Conservation (phyloP, 2,797 vertebrate genomes). For the Orestias chungarensis region DNA sequence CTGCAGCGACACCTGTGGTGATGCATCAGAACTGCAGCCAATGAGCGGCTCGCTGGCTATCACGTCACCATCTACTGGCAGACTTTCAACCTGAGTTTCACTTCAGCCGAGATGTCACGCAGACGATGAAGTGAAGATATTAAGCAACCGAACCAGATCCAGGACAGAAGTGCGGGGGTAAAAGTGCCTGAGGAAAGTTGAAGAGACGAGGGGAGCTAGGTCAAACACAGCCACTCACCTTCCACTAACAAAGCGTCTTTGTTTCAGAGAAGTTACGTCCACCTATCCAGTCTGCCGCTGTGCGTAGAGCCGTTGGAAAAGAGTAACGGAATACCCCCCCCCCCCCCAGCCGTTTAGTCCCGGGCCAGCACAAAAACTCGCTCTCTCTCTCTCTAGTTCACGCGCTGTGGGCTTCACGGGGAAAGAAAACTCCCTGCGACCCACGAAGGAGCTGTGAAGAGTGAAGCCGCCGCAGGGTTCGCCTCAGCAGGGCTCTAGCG, state of each 20-base stretch:
- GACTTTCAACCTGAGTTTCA: not conserved
- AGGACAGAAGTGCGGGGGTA: too few relatives aligned
- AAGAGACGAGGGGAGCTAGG: not conserved
- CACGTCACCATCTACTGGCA: too few relatives aligned
- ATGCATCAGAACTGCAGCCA: not conserved
- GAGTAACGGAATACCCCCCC: slow-evolving; percentile 36
- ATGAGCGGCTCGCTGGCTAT: too few relatives aligned
- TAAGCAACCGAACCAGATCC: too few relatives aligned
- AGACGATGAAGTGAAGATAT: too few relatives aligned
- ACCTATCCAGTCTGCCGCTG: not conserved
- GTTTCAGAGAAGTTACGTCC: not conserved
- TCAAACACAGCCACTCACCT: slow-evolving; percentile 1
- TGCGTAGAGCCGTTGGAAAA: not conserved
- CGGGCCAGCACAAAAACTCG: slow-evolving; percentile 6
- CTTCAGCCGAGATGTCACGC: not conserved
- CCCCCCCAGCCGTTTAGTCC: slow-evolving; percentile 43
- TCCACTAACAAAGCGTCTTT: not conserved
- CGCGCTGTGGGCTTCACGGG: not conserved
- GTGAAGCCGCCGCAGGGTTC: not conserved
- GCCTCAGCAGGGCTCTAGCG: slow-evolving; percentile 8
- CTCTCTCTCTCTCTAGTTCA: slow-evolving; percentile 23
- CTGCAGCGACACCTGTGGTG: not conserved
- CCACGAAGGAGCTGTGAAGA: not conserved
- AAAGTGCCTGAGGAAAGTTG: too few relatives aligned
- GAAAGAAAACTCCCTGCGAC: not conserved